Conservation (phyloP, 2,113 vertebrate species). For the Strigops habroptila region DNA sequence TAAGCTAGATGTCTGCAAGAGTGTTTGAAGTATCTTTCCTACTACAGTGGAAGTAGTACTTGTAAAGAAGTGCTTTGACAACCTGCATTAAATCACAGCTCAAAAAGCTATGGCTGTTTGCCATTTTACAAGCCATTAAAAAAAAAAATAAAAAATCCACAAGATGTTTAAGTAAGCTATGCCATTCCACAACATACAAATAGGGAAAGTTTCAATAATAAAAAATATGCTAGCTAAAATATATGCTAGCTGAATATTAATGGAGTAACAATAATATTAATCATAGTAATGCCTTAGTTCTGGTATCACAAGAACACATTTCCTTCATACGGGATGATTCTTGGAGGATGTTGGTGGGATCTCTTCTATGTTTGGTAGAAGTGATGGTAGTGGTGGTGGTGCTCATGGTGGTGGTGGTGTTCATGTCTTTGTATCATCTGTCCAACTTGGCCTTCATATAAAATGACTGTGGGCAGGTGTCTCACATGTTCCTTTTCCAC, state of each 20-base stretch:
- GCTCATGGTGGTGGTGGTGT: slow-evolving; percentile 96
- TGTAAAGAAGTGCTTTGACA: slow-evolving; percentile 46
- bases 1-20: slow-evolving; percentile 26
- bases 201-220: slow-evolving; percentile 72
- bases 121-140: slow-evolving; percentile 49
- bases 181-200: slow-evolving; percentile 75
- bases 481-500: slow-evolving; percentile 88
- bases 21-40: slow-evolving; percentile 48
- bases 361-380: slow-evolving; percentile 92
- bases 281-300: slow-evolving; percentile 63
- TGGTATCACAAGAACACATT: neutral
- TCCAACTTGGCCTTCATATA: slow-evolving; percentile 88
- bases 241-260: slow-evolving; percentile 74
- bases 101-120: slow-evolving; percentile 35
- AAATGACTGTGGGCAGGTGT: slow-evolving; percentile 85
- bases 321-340: slow-evolving; percentile 63
- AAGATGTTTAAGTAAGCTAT: slow-evolving; percentile 65
- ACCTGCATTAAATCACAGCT: slow-evolving; percentile 48
- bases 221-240: too few species aligned
- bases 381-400: slow-evolving; percentile 99
- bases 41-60: slow-evolving; percentile 33
- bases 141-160: slow-evolving; percentile 34
- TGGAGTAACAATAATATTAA: slow-evolving; percentile 74
- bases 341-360: neutral
- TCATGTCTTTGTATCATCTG: slow-evolving; percentile 95